phyloP scores from a whole-genome alignment of 2,797 vertebrate species.

The Xenops minutus region DNA sequence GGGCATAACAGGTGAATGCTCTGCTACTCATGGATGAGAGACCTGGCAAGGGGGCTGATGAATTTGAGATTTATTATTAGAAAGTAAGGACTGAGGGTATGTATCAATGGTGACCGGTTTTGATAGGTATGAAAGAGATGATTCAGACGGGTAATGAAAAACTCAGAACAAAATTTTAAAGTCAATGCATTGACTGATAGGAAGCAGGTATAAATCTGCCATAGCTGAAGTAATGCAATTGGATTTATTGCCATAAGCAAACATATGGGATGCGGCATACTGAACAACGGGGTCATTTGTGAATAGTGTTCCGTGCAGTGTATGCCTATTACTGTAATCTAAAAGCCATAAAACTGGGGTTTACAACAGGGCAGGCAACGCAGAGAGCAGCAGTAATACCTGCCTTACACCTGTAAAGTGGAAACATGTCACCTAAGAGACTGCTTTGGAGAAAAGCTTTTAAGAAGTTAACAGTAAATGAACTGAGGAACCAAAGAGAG shows the following conservation, averaged over 20 bases:
- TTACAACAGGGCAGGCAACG: background rate
- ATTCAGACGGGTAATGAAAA: constrained; percentile 74
- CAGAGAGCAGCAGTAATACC: background rate
- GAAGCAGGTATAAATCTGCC: constrained; percentile 69
- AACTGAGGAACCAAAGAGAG: constrained; percentile 16
- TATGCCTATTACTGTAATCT: constrained; percentile 47
- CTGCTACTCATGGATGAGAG: constrained; percentile 70
- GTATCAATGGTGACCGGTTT: constrained; percentile 67
- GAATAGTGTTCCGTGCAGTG: constrained; percentile 13
- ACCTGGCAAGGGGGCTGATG: constrained; percentile 71
- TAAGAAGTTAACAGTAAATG: constrained; percentile 45
- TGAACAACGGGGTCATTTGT: constrained; percentile 47
- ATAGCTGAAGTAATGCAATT: constrained; percentile 58
- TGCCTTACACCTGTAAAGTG: background rate
- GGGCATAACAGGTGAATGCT: constrained; percentile 72
- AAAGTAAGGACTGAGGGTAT: constrained; percentile 68
- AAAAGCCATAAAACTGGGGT: constrained; percentile 44
- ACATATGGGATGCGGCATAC: constrained; percentile 1
- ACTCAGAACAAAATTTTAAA: constrained; percentile 73
- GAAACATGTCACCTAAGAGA: background rate
- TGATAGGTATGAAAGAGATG: constrained; percentile 65
- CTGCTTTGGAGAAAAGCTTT: constrained; percentile 52
- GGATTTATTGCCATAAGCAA: constrained; percentile 68
- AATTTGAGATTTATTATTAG: constrained; percentile 79
- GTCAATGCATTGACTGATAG: constrained; percentile 70